These are phyloP conservation scores for Pomacea canaliculata DNA, from an alignment of 2,888 invertebrate species.

Conservation along the genomic window DNA sequence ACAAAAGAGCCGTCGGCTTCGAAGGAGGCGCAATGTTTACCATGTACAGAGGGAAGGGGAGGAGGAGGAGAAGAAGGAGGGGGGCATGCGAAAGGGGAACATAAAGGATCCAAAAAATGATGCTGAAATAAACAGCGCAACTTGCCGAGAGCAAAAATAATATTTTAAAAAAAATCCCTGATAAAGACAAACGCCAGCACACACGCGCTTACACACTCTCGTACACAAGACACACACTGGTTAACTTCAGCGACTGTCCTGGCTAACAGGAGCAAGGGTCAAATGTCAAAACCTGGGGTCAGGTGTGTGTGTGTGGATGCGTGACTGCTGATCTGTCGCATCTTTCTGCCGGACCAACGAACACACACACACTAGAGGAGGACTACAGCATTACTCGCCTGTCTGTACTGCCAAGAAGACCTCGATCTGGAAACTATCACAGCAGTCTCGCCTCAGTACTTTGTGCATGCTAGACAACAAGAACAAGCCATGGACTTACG, in stretches of 20 bases:
- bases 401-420: no score
- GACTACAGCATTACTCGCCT: neutral
- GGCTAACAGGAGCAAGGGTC: no score
- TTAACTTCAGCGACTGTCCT: no score
- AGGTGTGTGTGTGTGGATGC: no score
- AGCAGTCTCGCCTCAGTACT: no score
- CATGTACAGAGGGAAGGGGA: neutral
- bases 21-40: neutral
- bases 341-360: no score
- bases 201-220: neutral
- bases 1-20: neutral
- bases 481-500: no score
- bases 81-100: neutral
- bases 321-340: no score
- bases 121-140: neutral
- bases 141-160: neutral
- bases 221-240: neutral
- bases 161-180: neutral
- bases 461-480: no score
- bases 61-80: neutral
- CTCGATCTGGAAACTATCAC: no score
- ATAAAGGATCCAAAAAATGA: neutral
- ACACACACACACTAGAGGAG: neutral
- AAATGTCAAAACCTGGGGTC: no score
- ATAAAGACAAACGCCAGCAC: neutral